phyloP scores from a whole-genome alignment of 2,888 invertebrate genomes.

The Dusona sp. region DNA sequence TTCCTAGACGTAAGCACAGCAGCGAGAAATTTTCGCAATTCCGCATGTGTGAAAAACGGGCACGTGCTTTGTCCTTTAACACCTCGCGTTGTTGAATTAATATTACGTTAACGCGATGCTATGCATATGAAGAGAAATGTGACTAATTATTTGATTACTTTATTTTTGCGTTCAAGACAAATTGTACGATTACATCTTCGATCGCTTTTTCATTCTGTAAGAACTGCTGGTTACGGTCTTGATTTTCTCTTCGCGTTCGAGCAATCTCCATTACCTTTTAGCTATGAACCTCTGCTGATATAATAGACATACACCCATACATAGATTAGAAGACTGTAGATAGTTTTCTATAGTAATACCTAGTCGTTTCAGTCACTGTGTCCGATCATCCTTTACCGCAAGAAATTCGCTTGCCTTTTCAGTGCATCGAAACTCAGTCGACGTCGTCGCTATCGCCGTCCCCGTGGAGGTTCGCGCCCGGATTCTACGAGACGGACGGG shows the following conservation, averaged over 20 bases:
- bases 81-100: conserved; percentile 26
- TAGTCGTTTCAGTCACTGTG: conserved; percentile 47
- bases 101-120: background rate
- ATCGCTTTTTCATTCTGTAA: background rate
- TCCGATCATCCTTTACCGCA: conserved; percentile 56
- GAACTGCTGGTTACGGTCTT: conserved; percentile 2
- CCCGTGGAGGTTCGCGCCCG: conserved; percentile 58
- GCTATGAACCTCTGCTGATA: background rate
- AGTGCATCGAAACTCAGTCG: conserved; percentile 62
- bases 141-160: background rate
- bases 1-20: conserved; percentile 24
- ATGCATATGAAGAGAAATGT: background rate
- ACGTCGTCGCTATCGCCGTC: conserved; percentile 66
- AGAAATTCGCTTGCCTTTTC: conserved; percentile 68
- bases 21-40: conserved; percentile 52
- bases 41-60: conserved; percentile 31
- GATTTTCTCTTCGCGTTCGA: conserved; percentile 12
- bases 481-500: conserved; percentile 75
- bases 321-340: background rate
- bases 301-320: background rate
- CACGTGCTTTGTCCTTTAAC: conserved; percentile 28
- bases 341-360: conserved; percentile 19
- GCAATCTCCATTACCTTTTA: conserved; percentile 30
- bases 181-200: background rate
- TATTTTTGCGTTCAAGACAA: background rate